Evolutionary conservation across 2,113 vertebrate genomes (phyloP), one percentile per base, ranked within the genome.

Genomic region (Ageneiosus marmoratus): DNA sequence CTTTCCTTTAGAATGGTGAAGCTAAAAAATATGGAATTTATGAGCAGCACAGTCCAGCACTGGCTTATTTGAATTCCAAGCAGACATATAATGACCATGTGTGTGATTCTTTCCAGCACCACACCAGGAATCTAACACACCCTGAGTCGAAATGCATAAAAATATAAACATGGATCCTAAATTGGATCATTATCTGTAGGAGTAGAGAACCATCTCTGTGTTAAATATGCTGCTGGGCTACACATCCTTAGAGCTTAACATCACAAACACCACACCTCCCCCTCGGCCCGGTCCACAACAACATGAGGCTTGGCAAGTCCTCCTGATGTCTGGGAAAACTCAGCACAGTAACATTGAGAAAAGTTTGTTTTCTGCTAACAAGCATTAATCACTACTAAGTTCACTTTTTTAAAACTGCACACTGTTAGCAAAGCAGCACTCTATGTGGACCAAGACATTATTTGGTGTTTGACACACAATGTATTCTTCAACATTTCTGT

Each of bases 311-410:
- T 79, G 70, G 72, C 80, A 89, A 90, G 91, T 91, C 86, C 15
- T 87, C 87, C 88, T 86, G 85, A 88, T 88, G 90, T 78, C 88
- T 62, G 84, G 82, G 80, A 89, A 89, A 84, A 67, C 87, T 89
- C 88, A 79, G 89, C 84, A 81, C 41, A 84, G 84, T 87, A 86
- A 84, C 86, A 92, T 86, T 90, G 87, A 88, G 89, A 79, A 84
- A 90, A 80, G 86, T 13, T 27, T 15, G 6, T n/a, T 13, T 27
- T 9, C 3, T 8, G 22, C 4, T 1, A 46, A 27, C 41, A 73
- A 29, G 24, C n/a, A 73, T 48, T 73, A 46, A 13, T 48, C 69
- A 73, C 69, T 51, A 10, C n/a, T 29, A 27, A 16, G 24, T 15
- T 2, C 37, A 18, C 12, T 18, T 37, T 37, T 41, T 22, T 8